A percentile compares a stretch with the other conserved stretches of the same genome.
phyloP scores from a whole-genome alignment of 2,888 invertebrate species.

The Catocala fraxini region DNA sequence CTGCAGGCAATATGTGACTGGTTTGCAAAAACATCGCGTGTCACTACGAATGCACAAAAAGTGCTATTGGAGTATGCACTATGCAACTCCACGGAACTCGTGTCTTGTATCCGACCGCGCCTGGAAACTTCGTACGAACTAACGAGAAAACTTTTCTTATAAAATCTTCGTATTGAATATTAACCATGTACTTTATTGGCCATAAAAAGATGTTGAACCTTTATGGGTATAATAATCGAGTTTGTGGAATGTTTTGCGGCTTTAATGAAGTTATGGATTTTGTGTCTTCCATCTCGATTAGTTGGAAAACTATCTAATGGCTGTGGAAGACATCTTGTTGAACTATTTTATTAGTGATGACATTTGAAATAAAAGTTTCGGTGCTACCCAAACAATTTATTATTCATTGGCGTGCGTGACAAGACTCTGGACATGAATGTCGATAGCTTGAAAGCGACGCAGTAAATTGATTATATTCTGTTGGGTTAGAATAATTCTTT shows the following conservation, averaged over 20 bases:
- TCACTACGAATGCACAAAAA: slow-evolving; percentile 35
- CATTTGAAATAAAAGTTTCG: slow-evolving; percentile 7
- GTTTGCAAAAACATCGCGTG: slow-evolving; percentile 38
- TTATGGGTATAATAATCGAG: slow-evolving; percentile 70
- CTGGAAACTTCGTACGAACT: slow-evolving; percentile 59
- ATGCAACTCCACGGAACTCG: slow-evolving; percentile 32
- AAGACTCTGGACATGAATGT: not conserved
- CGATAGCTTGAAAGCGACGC: not conserved
- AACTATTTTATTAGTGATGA: slow-evolving; percentile 33
- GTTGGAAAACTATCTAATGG: slow-evolving; percentile 52
- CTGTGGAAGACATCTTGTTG: slow-evolving; percentile 26
- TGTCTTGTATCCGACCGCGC: slow-evolving; percentile 59
- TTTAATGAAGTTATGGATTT: slow-evolving; percentile 58
- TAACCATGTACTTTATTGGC: slow-evolving; percentile 77
- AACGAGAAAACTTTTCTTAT: slow-evolving; percentile 80
- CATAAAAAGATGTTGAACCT: slow-evolving; percentile 65
- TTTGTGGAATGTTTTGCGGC: slow-evolving; percentile 54
- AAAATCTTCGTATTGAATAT: slow-evolving; percentile 81
- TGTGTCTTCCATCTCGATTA: slow-evolving; percentile 54
- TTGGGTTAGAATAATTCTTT: no score
- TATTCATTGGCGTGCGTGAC: not conserved
- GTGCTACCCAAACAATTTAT: not conserved
- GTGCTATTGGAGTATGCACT: slow-evolving; percentile 37
- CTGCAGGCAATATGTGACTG: slow-evolving; percentile 37
- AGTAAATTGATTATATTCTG: no score